phyloP scores from a whole-genome alignment of 2,113 vertebrate species.

The Psilopogon haemacephalus region DNA sequence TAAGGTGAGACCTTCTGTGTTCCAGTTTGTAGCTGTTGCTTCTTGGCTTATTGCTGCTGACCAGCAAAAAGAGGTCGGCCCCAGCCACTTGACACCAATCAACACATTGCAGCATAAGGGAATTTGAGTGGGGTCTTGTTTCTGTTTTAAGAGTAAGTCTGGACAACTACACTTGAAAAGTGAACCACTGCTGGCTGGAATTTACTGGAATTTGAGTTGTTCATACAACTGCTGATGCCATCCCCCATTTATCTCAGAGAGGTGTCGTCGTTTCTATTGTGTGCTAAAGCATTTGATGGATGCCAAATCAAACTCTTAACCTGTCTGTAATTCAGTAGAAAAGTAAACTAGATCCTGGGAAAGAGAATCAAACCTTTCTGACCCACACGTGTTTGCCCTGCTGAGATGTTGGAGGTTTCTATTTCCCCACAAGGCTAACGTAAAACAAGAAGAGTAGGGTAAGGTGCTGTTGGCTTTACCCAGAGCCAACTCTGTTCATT shows the following conservation, averaged over 20 bases:
- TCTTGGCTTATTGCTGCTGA: too few species aligned
- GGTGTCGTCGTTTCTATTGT: constrained; percentile 12
- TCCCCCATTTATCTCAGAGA: not conserved
- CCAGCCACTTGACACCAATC: too few species aligned
- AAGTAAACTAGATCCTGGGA: constrained; percentile 22
- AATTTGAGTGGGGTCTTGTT: not conserved
- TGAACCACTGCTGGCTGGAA: not conserved
- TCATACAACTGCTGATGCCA: not conserved
- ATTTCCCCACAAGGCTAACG: not conserved
- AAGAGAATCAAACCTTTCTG: constrained; percentile 2
- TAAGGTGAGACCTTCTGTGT: too few species aligned
- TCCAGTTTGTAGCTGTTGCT: too few species aligned
- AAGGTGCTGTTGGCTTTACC: not conserved
- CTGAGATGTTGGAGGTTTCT: not conserved
- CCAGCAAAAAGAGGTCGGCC: too few species aligned
- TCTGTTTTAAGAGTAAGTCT: not conserved
- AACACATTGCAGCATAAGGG: not conserved
- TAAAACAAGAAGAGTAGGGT: not conserved
- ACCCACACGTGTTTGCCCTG: constrained; percentile 4
- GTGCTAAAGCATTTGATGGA: constrained; percentile 20
- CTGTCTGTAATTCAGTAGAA: not conserved
- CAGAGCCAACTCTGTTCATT: not conserved
- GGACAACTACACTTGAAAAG: not conserved
- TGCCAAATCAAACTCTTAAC: constrained; percentile 56
- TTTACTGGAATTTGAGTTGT: not conserved